Conservation (phyloP, 2,797 vertebrate genomes). For the Clarias platycephalus region DNA sequence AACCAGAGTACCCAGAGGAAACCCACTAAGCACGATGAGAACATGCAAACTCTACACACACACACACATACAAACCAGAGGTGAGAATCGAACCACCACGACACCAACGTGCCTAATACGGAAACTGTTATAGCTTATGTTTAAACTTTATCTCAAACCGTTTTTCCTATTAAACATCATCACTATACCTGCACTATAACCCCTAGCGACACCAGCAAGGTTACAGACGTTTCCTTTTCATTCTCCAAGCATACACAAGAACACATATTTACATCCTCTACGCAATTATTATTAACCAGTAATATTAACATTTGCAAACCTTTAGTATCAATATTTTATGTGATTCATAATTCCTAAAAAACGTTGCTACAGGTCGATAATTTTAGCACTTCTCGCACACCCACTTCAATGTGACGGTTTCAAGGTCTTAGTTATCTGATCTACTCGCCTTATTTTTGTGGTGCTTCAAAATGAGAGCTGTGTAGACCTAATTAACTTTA, state of each 20-base stretch:
- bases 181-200: background rate
- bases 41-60: no score
- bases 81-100: no score
- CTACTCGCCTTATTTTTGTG: background rate
- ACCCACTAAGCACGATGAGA: no score
- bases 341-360: background rate
- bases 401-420: background rate
- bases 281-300: background rate
- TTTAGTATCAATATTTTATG: background rate
- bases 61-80: no score
- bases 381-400: background rate
- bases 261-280: background rate
- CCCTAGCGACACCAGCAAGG: background rate
- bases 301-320: background rate
- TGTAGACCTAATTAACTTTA: slow-evolving; percentile 20
- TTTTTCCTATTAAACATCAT: background rate
- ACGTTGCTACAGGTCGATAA: no score
- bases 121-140: background rate
- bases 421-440: slow-evolving; percentile 9
- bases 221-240: background rate
- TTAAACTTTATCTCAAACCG: background rate
- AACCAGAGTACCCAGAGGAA: no score
- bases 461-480: slow-evolving; percentile 16
- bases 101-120: background rate
- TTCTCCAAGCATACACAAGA: background rate